These are phyloP conservation scores for Volucella inanis DNA, from an alignment of 2,888 invertebrate species.

Conservation along the genomic window DNA sequence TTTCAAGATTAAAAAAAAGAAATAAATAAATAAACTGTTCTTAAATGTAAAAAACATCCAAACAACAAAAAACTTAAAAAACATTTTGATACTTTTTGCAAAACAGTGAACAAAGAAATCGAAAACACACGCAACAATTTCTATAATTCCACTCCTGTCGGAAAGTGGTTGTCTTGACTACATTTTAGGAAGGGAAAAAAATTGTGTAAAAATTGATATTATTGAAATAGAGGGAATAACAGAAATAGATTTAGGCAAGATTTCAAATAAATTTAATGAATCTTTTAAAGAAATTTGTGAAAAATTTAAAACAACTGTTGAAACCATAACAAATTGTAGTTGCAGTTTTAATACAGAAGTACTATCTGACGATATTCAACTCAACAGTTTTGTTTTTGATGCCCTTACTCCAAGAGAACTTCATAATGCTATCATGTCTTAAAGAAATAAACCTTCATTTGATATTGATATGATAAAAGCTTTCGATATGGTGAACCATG, in stretches of 20 bases:
- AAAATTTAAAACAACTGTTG: conserved; percentile 6
- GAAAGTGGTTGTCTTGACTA: background rate
- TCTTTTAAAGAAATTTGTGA: conserved; percentile 16
- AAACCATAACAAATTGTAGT: background rate
- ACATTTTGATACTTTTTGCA: no score
- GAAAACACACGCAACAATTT: background rate
- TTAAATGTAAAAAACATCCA: no score
- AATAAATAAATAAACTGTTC: no score
- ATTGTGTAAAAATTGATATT: background rate
- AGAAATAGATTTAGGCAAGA: background rate
- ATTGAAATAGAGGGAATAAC: background rate
- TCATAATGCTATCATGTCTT: background rate
- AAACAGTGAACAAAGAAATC: conserved; percentile 1
- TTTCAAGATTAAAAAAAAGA: no score
- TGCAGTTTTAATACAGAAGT: no score
- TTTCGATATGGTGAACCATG: conserved; percentile 9
- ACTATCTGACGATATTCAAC: no score
- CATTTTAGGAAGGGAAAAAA: background rate
- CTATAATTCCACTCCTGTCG: background rate
- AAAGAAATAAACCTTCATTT: background rate
- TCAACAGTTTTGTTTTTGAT: no score
- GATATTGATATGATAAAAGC: background rate
- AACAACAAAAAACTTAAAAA: no score
- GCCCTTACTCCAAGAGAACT: no score
- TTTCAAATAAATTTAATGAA: conserved; percentile 1